These are phyloP conservation scores for Pseudobourletiella spinata DNA, from an alignment of 1,140 invertebrate genomes.

Conservation along the genomic window DNA sequence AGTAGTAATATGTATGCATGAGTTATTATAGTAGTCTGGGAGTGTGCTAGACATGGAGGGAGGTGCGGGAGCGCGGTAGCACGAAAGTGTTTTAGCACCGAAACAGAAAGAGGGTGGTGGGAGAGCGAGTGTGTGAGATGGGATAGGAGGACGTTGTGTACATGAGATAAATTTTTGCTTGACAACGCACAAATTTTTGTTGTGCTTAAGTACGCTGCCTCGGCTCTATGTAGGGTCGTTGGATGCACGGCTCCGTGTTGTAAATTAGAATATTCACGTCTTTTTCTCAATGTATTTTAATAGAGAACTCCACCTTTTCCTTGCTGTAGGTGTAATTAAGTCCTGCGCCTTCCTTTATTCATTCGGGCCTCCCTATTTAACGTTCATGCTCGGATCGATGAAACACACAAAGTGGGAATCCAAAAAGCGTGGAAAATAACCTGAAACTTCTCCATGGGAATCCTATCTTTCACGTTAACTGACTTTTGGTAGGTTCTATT, in stretches of 20 bases:
- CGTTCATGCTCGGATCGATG: constrained; percentile 37
- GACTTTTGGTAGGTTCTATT: constrained; percentile 21
- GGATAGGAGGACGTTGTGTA: too few species aligned
- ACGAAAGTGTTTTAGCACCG: too few species aligned
- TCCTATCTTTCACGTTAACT: constrained; percentile 28
- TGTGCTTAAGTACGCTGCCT: background rate
- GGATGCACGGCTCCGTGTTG: background rate
- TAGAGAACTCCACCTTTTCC: constrained; percentile 34
- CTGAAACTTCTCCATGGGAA: constrained; percentile 11
- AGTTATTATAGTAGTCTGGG: too few species aligned
- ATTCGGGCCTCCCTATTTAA: constrained; percentile 27
- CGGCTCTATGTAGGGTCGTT: background rate
- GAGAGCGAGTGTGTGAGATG: too few species aligned
- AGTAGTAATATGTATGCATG: too few species aligned
- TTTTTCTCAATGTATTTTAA: constrained; percentile 28
- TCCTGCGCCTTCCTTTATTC: constrained; percentile 33
- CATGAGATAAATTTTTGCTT: background rate
- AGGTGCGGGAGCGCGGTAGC: too few species aligned
- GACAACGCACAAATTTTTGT: background rate
- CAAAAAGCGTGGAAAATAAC: constrained; percentile 8
- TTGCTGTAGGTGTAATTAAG: constrained; percentile 34
- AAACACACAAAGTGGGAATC: constrained; percentile 18
- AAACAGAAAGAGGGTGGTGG: too few species aligned
- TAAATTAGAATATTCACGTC: constrained; percentile 22
- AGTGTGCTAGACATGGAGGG: too few species aligned